Base-by-base conservation (phyloP, 2,797 vertebrate species). In the Rhabdomys pumilio region DNA sequence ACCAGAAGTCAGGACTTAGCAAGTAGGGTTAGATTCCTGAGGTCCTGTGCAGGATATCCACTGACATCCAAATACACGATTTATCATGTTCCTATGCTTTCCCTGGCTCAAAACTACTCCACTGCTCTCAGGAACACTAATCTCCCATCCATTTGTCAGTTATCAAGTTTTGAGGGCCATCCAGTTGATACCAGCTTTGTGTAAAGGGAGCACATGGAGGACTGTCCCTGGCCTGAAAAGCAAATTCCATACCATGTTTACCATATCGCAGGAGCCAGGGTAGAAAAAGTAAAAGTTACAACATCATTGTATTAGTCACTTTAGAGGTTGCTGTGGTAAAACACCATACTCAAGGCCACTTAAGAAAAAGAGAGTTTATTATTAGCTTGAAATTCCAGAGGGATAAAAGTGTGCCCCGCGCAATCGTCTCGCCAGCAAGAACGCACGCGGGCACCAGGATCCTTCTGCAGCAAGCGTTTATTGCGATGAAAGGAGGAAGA, bases 21-120 rank as follows among this genome's bases (percentile, higher is more conserved):
- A 77, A 41, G 57, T 47, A n/a, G 13, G 11, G 20, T 81, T 73
- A 41, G 6, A 13, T 19, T 38, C 1, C 29, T 12, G 13, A 10
- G 47, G 17, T 72, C 22, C 38, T 65, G 0, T 22, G 4, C 17
- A 83, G 6, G 15, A 67, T 0, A 2, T 3, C 10, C 2, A 13
- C 12, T 22, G 4, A 15, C n/a, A n/a, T 61, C 55, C 76, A 91
- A 13, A 8, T 47, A 13, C 4, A 80, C n/a, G 31, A 38, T 55
- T 0, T 47, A 38, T 17, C 34, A 2, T 22, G 17, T 24, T 2
- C 69, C 19, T 31, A 4, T 61, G 26, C n/a, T 47, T 95, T 38
- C 57, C 9, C 29, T 92, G 73, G 38, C 19, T 19, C 31, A 77
- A 38, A 34, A 19, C 7, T 34, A 13, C 53, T 91, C 10, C 38